Percentiles rank a stretch among this genome's conserved stretches.
Conservation (phyloP, 2,888 invertebrate genomes). For the Desoria tigrina region DNA sequence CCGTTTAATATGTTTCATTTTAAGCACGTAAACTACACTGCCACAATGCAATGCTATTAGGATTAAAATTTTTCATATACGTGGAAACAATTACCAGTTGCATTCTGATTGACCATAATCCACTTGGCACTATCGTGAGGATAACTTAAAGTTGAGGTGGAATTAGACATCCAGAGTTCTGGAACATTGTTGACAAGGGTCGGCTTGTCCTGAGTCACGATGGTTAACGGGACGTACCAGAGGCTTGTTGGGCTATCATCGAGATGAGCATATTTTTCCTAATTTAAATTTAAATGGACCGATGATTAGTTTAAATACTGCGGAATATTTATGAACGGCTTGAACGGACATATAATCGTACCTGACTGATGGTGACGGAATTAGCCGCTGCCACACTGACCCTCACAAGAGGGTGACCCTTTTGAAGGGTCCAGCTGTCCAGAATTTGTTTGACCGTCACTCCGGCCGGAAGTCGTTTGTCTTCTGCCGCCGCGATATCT, state of each 20-base stretch:
- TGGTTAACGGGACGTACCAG: conserved; percentile 68
- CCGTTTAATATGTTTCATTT: neutral
- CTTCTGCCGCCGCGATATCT: conserved; percentile 67
- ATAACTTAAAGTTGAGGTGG: too few relatives aligned
- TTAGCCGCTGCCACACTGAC: neutral
- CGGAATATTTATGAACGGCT: too few relatives aligned
- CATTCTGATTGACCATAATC: conserved; percentile 25
- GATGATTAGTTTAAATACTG: too few relatives aligned
- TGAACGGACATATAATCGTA: too few relatives aligned
- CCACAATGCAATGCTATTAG: too few relatives aligned
- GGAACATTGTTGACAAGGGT: conserved; percentile 38
- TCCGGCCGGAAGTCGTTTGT: conserved; percentile 58
- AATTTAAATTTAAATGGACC: neutral
- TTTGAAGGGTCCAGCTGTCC: conserved; percentile 59
- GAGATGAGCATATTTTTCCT: conserved; percentile 6
- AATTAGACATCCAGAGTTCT: conserved; percentile 2
- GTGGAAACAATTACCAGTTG: neutral
- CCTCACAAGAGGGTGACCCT: conserved; percentile 54
- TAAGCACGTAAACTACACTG: too few relatives aligned
- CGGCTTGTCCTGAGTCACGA: conserved; percentile 56
- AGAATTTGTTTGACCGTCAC: conserved; percentile 66
- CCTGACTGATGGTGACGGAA: conserved; percentile 12
- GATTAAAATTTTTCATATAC: too few relatives aligned
- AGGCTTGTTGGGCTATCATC: too few relatives aligned
- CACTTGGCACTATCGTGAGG: conserved; percentile 1